Percentiles rank a stretch among this genome's conserved stretches.
Conservation (phyloP, 1,140 invertebrate species). For the Popillia japonica region DNA sequence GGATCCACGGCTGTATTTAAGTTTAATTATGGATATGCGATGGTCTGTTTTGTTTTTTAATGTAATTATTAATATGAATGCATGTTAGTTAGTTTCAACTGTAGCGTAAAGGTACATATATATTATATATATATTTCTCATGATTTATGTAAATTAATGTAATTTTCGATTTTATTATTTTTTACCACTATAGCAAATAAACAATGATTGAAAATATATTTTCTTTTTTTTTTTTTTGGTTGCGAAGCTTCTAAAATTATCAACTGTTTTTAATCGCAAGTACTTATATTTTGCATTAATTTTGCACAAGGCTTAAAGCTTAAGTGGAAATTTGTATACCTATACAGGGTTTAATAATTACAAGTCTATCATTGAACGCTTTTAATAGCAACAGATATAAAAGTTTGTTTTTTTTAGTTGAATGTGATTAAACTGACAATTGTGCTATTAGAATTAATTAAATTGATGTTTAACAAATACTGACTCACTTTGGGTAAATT, state of each 20-base stretch:
- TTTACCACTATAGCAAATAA: conserved; percentile 60
- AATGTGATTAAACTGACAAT: too few species aligned
- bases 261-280: too few species aligned
- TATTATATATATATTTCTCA: conserved; percentile 55
- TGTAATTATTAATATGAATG: conserved; percentile 58
- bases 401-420: too few species aligned
- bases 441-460: too few species aligned
- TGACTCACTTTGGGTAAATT: too few species aligned
- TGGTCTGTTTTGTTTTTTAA: conserved; percentile 56
- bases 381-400: too few species aligned
- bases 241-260: neutral
- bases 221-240: conserved; percentile 31
- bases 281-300: too few species aligned
- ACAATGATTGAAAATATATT: conserved; percentile 44
- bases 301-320: too few species aligned
- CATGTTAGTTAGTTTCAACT: conserved; percentile 56
- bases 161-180: conserved; percentile 61
- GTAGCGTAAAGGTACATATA: conserved; percentile 39
- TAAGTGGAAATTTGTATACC: too few species aligned
- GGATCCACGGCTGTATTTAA: conserved; percentile 60
- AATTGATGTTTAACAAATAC: too few species aligned
- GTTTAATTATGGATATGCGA: conserved; percentile 54
- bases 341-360: too few species aligned
- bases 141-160: conserved; percentile 58
- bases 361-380: too few species aligned